Base-by-base conservation (phyloP, 2,113 vertebrate species). In the Etheostoma spectabile region DNA sequence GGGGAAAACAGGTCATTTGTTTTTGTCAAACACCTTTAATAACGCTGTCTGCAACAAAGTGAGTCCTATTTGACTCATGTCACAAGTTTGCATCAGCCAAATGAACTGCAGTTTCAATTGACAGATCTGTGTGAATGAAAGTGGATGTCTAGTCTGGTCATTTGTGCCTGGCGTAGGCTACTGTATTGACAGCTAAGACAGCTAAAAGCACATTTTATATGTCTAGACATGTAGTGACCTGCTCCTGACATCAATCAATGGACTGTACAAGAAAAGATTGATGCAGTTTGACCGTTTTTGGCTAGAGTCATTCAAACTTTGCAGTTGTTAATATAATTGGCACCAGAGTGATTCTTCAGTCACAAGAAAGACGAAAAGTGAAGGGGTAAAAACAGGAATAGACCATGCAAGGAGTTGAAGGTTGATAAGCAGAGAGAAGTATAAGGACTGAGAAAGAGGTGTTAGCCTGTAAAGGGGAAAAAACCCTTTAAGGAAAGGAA, bases 201-300 rank as follows among this genome's bases (percentile, higher is more conserved):
- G 65, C 88, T 83, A 60, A 70, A 84, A 90, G 89, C 24, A 30
- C 84, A 82, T 92, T 89, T 92, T 89, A 77, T 76, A 46, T 72
- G 90, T 92, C 90, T 90, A 87, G 92, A 92, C 89, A 72, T 79
- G 83, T 73, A 83, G 84, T 85, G 88, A 90, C 91, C 91, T 60
- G 82, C 79, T 79, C 62, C 82, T 91, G 87, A 93, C 89, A 91
- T 88, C 87, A 86, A 89, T 92, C 88, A 90, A 88, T 89, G 85
- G 71, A 84, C 89, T 86, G 73, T 72, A 85, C 84, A 52, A 88
- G 84, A 75, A 74, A 85, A 89, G 88, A 89, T 90, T 88, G 89
- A 93, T 88, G 89, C 69, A 85, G 88, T 90, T 87, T 83, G 81
- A 86, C 69, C 60, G 33, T 72, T 89, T 93, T 86, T 70, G 86